These are phyloP conservation scores for Colletes gigas DNA, from an alignment of 1,140 invertebrate species.

Conservation along the genomic window DNA sequence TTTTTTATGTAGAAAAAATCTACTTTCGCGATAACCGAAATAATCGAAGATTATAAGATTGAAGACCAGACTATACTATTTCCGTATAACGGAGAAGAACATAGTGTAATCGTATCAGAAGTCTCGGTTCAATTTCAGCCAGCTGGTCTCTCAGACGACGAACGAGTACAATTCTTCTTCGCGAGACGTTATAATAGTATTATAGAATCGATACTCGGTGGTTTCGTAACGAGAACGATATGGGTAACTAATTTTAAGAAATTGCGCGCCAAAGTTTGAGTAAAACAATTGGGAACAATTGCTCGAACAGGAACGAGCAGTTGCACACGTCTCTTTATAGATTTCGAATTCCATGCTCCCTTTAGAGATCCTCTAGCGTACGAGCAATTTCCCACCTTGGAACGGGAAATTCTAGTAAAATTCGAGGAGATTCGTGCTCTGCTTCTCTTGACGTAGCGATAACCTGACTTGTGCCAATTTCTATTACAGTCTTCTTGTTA, in stretches of 20 bases:
- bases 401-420: constrained; percentile 1
- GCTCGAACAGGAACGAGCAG: background rate
- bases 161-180: background rate
- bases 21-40: background rate
- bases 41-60: background rate
- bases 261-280: constrained; percentile 21
- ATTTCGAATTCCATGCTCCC: constrained; percentile 23
- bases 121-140: background rate
- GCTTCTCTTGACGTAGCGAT: background rate
- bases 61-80: background rate
- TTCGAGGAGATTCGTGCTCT: background rate
- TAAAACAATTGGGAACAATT: constrained; percentile 10
- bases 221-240: background rate
- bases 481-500: background rate
- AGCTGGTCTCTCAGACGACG: background rate
- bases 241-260: constrained; percentile 10
- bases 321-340: constrained; percentile 13
- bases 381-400: background rate
- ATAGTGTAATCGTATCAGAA: background rate
- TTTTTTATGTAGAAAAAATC: too few species aligned
- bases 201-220: background rate
- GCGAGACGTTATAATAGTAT: too few species aligned
- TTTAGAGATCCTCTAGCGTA: background rate
- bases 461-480: background rate
- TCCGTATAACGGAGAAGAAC: background rate